These are phyloP conservation scores for Leptatherina wallacei DNA, from an alignment of 2,797 vertebrate species.

Conservation along the genomic window DNA sequence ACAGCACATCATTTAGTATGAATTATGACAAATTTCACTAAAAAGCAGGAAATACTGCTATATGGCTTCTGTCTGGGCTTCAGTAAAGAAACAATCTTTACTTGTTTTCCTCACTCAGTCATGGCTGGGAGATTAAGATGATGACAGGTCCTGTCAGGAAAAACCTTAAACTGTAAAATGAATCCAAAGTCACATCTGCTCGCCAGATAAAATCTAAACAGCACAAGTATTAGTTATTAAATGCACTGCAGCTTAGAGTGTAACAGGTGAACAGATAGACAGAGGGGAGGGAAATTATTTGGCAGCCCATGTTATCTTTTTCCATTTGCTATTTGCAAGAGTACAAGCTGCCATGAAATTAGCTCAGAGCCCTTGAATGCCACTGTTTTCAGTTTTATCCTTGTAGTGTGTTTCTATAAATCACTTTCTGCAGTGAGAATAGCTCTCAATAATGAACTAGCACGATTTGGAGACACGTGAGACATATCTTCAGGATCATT, in stretches of 20 bases:
- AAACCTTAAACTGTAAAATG: constrained; percentile 10
- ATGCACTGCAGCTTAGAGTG: constrained; percentile 27
- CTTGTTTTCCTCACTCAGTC: constrained; percentile 16
- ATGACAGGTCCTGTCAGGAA: constrained; percentile 20
- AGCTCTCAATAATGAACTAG: constrained; percentile 1
- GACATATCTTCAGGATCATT: too few species aligned
- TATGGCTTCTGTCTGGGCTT: constrained; percentile 1
- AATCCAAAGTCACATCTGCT: constrained; percentile 23
- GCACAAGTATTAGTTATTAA: constrained; percentile 32
- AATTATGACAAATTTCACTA: constrained; percentile 21
- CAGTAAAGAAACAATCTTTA: background rate
- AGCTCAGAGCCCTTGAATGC: constrained; percentile 9
- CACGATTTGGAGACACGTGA: background rate
- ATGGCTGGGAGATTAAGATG: constrained; percentile 25
- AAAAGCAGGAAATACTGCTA: constrained; percentile 21
- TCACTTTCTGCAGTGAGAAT: background rate
- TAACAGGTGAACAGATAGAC: constrained; percentile 31
- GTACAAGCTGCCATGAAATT: constrained; percentile 51
- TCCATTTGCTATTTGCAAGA: constrained; percentile 36
- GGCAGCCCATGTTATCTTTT: constrained; percentile 14
- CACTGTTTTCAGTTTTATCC: constrained; percentile 15
- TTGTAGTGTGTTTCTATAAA: constrained; percentile 12
- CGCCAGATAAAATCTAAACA: constrained; percentile 37
- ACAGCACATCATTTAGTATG: background rate
- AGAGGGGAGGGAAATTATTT: constrained; percentile 31